Base-by-base conservation (phyloP, 2,888 invertebrate species). In the Chrysopilus asiliformis region DNA sequence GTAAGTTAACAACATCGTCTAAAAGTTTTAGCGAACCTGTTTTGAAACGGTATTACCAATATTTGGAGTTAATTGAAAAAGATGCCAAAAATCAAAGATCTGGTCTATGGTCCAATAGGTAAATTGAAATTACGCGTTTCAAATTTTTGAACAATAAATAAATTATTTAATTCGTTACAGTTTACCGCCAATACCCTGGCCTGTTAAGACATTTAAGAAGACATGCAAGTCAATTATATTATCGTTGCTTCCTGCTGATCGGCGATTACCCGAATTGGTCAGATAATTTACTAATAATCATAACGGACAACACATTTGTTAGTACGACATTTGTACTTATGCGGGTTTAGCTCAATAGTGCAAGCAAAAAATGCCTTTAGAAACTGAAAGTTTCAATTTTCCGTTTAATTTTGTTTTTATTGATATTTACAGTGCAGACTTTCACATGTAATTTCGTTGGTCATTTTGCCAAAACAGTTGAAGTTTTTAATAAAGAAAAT, bases 211-310 rank as follows among this genome's bases (percentile, higher is more conserved):
- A 22, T 31, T 43, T 3, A 39, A 40, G 12, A 34, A 43, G 5
- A 30, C 40, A 25, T 22, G 45, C 3, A 31, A 43, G 12, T 40
- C 45, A 6, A 13, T 43, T 5, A 35, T 47, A 6, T 36, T 43
- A 13, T 38, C 34, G 2, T 18, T 49, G 13, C 31, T 59, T 6
- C 50, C 38, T 44, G 42, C 20, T 46, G 51, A 35, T 48, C 53
- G 38, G 47, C 53, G 31, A 45, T 38, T 61, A 38, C 61, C 61
- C 3, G 58, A 60, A 43, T 46, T 62, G n/a, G 58, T 61, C 12
- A 31, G 37, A 37, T 37, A 25, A 37, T 29, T n/a, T n/a, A n/a
- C n/a, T n/a, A n/a, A n/a, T n/a, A n/a, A n/a, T n/a, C n/a, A n/a
- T n/a, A n/a, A n/a, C n/a, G n/a, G n/a, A n/a, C n/a, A n/a, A n/a